phyloP scores from a whole-genome alignment of 2,888 invertebrate genomes.

The Heteromyza rotundicornis region DNA sequence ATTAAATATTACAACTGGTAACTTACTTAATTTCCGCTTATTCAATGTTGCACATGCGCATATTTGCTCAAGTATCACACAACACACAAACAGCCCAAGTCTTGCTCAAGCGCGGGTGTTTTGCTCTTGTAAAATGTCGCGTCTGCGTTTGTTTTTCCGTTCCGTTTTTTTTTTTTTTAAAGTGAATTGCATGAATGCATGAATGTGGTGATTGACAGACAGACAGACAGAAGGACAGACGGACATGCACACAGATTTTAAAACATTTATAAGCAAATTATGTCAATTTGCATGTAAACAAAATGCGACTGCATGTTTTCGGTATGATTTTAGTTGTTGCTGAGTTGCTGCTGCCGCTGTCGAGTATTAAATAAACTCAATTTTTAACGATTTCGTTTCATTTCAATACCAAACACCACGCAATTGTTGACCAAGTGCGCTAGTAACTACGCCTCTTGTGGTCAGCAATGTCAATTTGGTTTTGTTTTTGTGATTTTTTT shows the following conservation, averaged over 20 bases:
- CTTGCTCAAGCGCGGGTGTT: background rate
- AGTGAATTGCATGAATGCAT: constrained; percentile 20
- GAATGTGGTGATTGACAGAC: background rate
- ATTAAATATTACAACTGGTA: no score
- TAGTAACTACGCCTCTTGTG: background rate
- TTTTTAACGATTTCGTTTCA: constrained; percentile 1
- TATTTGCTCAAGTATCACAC: background rate
- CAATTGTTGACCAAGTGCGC: background rate
- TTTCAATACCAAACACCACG: background rate
- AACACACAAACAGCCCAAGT: background rate
- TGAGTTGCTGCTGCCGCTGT: background rate
- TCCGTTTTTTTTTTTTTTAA: constrained; percentile 20
- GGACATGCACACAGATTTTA: background rate
- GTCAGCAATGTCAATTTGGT: background rate
- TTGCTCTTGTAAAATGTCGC: constrained; percentile 13
- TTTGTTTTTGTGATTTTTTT: no score
- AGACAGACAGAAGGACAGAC: no score
- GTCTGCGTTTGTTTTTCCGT: constrained; percentile 27
- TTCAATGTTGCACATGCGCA: background rate
- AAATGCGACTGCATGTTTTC: background rate
- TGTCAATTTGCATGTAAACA: constrained; percentile 51
- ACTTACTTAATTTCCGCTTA: background rate
- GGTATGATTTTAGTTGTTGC: background rate
- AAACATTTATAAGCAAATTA: constrained; percentile 50
- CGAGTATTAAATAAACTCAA: constrained; percentile 23